Conservation (phyloP, 2,888 invertebrate genomes). For the Caenorhabditis sp. region DNA sequence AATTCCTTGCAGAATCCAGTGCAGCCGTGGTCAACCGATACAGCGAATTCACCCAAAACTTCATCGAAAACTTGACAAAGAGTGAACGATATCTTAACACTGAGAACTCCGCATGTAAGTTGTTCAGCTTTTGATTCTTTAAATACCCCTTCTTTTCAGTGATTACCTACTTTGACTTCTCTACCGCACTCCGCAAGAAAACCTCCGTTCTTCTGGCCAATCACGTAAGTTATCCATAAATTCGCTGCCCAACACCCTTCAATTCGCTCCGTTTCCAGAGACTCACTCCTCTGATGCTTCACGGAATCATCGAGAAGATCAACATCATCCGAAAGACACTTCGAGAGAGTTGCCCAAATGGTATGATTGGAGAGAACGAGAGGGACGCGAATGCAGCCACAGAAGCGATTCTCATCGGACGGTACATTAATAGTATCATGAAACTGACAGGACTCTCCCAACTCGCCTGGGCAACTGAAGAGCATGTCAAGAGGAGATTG, state of each 20-base stretch:
- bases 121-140: neutral
- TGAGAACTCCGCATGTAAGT: constrained; percentile 4
- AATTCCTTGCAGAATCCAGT: constrained; percentile 18
- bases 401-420: constrained; percentile 5
- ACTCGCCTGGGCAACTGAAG: constrained; percentile 20
- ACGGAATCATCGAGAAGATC: constrained; percentile 16
- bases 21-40: neutral
- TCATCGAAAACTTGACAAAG: constrained; percentile 20
- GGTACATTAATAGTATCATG: constrained; percentile 21
- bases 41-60: constrained; percentile 8
- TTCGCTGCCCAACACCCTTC: too few species aligned
- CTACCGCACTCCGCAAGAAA: neutral
- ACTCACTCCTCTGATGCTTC: constrained; percentile 14
- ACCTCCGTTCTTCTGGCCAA: neutral
- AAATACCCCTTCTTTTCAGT: too few species aligned
- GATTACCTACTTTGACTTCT: constrained; percentile 8
- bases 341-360: neutral
- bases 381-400: constrained; percentile 8
- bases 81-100: neutral
- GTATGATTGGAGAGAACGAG: neutral
- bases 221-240: constrained; percentile 22
- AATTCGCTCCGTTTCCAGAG: constrained; percentile 19
- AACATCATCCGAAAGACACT: neutral
- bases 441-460: constrained; percentile 18
- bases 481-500: constrained; percentile 37